phyloP scores from a whole-genome alignment of 2,797 vertebrate genomes.

The Tangara arthus region DNA sequence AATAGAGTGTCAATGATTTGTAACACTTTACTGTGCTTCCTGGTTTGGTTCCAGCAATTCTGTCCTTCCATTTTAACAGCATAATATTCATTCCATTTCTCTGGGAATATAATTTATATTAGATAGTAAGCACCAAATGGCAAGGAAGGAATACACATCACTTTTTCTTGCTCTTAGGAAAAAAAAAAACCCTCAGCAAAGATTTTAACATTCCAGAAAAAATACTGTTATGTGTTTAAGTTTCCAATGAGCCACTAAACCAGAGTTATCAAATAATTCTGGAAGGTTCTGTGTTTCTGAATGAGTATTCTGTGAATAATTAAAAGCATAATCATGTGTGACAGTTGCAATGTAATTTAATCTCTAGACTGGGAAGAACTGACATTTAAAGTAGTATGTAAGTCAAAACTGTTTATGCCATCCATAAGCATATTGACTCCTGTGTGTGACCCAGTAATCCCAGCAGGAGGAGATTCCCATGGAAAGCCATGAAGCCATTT shows the following conservation, averaged over 20 bases:
- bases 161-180: background rate
- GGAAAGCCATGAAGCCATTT: background rate
- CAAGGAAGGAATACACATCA: background rate
- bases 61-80: background rate
- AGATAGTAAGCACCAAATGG: constrained; percentile 7
- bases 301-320: background rate
- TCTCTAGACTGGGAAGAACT: background rate
- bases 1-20: background rate
- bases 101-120: background rate
- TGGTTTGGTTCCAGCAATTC: background rate
- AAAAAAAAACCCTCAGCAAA: background rate
- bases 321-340: background rate
- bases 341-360: background rate
- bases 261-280: background rate
- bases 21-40: background rate
- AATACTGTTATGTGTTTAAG: background rate
- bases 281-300: background rate
- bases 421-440: background rate
- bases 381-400: background rate
- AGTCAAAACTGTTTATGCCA: background rate
- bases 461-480: background rate
- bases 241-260: background rate
- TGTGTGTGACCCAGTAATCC: background rate
- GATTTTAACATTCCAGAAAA: constrained; percentile 10
- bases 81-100: background rate